Evolutionary conservation across 2,113 vertebrate species (phyloP).

Genomic region (Herpetotheres cachinnans): DNA sequence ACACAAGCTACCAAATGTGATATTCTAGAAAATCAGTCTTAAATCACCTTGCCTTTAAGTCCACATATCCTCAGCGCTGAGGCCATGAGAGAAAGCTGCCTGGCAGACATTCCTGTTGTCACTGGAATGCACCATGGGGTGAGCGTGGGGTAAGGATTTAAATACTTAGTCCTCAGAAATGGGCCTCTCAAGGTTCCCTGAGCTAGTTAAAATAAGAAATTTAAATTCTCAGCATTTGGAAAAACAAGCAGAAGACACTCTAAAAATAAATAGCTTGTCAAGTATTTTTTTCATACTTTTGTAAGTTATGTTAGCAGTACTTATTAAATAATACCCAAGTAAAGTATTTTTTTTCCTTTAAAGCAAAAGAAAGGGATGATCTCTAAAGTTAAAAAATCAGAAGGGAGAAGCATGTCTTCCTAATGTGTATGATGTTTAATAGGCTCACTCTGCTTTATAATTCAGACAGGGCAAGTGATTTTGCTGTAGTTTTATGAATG

Average conservation of each 20-base stretch:
- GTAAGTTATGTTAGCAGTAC: not conserved
- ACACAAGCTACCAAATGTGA: not conserved
- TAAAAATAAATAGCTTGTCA: conserved; percentile 1
- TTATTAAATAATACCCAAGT: not conserved
- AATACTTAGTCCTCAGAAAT: not conserved
- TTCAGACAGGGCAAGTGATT: not conserved
- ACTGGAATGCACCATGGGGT: not conserved
- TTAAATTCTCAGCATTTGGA: not conserved
- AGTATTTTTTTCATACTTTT: not conserved
- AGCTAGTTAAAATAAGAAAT: conserved; percentile 21
- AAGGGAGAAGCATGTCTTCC: not conserved
- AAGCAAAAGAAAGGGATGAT: not conserved
- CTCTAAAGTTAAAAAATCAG: not conserved
- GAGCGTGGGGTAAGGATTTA: not conserved
- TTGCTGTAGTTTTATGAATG: not conserved
- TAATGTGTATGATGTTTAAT: not conserved
- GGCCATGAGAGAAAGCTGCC: not conserved
- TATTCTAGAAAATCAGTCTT: not conserved
- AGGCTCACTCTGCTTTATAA: not conserved
- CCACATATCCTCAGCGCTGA: not conserved
- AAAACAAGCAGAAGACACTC: conserved; percentile 21
- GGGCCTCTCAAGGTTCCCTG: not conserved
- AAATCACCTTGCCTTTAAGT: not conserved
- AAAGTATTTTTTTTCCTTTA: not conserved
- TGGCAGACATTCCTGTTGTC: not conserved